A percentile compares a stretch with the other conserved stretches of the same genome.
Conservation (phyloP, 2,113 vertebrate species). For the Syrmaticus mikado region DNA sequence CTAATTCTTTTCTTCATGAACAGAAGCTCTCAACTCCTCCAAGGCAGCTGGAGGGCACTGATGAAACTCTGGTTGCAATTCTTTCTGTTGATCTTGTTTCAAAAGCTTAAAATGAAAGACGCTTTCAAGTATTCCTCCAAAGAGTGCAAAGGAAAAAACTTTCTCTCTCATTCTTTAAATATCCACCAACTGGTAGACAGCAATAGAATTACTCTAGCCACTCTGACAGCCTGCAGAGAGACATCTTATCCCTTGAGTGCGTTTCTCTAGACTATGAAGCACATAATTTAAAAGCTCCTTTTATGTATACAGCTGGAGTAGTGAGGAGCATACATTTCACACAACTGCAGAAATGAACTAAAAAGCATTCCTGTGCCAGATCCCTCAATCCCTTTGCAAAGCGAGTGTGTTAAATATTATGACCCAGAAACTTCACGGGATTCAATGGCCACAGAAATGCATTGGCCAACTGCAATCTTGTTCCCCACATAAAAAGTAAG, state of each 20-base stretch:
- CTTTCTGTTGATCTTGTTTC: constrained; percentile 84
- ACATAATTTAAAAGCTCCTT: background rate
- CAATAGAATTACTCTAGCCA: background rate
- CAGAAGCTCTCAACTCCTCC: constrained; percentile 65
- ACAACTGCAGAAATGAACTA: background rate
- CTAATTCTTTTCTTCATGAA: constrained; percentile 41
- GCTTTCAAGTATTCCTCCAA: constrained; percentile 73
- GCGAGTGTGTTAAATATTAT: background rate
- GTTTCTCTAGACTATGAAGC: background rate
- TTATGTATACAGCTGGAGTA: background rate
- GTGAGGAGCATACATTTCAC: background rate
- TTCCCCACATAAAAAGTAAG: background rate
- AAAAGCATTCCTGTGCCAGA: background rate
- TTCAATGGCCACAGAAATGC: background rate
- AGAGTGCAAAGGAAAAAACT: background rate
- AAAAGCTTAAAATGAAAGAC: constrained; percentile 78
- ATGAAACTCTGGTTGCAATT: constrained; percentile 91
- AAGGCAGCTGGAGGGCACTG: constrained; percentile 84
- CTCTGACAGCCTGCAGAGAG: background rate
- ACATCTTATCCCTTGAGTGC: background rate
- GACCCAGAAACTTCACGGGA: background rate
- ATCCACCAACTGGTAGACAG: background rate
- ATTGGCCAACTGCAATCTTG: background rate
- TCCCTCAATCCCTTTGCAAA: background rate
- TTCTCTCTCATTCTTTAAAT: constrained; percentile 27